Conservation (phyloP, 2,888 invertebrate species). For the Griposia aprilina region DNA sequence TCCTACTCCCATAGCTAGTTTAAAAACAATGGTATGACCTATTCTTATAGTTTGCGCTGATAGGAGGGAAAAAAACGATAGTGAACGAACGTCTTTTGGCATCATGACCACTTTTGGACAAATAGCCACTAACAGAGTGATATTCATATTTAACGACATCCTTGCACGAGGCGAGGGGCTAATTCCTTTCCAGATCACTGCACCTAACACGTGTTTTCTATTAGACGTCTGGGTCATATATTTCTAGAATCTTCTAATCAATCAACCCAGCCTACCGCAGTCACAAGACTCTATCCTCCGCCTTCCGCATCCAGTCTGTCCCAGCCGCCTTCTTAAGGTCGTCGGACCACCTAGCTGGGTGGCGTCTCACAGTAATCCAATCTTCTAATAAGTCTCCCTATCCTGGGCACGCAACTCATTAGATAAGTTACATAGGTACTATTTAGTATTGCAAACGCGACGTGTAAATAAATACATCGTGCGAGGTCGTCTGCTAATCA, state of each 20-base stretch:
- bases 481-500: constrained; percentile 41
- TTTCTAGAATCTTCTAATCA: constrained; percentile 1
- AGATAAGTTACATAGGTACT: neutral
- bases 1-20: neutral
- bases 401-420: neutral
- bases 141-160: constrained; percentile 14
- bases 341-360: neutral
- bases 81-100: neutral
- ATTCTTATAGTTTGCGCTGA: neutral
- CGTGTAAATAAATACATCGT: constrained; percentile 29
- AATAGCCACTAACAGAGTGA: neutral
- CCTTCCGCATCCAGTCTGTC: neutral
- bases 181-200: neutral
- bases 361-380: no score
- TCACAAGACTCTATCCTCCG: neutral
- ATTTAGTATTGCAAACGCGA: constrained; percentile 25
- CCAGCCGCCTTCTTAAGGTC: neutral
- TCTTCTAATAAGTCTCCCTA: neutral
- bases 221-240: neutral
- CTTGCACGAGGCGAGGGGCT: neutral
- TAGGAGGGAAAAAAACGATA: neutral
- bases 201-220: constrained; percentile 13
- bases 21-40: no score
- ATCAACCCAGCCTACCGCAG: neutral
- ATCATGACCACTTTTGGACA: neutral